phyloP scores from a whole-genome alignment of 1,140 invertebrate genomes.

The Drosophila oshimai region DNA sequence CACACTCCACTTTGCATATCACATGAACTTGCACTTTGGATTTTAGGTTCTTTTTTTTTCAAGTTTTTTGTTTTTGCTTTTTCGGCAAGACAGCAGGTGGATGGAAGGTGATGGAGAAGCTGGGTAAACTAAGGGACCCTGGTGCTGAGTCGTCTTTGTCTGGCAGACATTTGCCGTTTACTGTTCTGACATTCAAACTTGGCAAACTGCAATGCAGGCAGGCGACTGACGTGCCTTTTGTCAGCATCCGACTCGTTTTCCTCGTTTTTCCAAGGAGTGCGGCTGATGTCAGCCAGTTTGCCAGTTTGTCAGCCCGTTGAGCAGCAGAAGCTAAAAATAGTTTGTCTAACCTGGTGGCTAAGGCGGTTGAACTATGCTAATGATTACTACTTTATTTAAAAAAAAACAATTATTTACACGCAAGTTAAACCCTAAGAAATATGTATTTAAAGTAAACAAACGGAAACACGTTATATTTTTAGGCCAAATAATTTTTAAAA shows the following conservation, averaged over 20 bases:
- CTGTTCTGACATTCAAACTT: constrained; percentile 69
- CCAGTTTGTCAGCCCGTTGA: constrained; percentile 32
- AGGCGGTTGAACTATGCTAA: neutral
- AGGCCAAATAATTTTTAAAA: neutral
- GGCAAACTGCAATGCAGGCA: constrained; percentile 48
- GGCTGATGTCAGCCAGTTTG: constrained; percentile 46
- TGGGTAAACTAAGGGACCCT: neutral
- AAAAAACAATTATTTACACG: too few relatives aligned
- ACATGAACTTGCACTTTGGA: constrained; percentile 77
- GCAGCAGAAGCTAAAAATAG: constrained; percentile 3
- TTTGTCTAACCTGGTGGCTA: constrained; percentile 15
- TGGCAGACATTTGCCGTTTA: constrained; percentile 71
- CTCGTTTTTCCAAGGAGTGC: too few relatives aligned
- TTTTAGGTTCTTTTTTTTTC: too few relatives aligned
- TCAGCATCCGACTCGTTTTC: constrained; percentile 45
- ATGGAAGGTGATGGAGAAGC: neutral
- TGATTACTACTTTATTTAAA: neutral
- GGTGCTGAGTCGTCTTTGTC: constrained; percentile 46
- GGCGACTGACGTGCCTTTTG: constrained; percentile 56
- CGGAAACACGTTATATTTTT: too few relatives aligned
- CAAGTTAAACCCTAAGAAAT: too few relatives aligned
- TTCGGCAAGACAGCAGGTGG: constrained; percentile 46
- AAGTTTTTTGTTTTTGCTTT: constrained; percentile 33
- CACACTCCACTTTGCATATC: constrained; percentile 70
- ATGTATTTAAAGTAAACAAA: too few relatives aligned